Evolutionary conservation across 2,888 invertebrate species (phyloP).

Genomic region (Nephrotoma appendiculata): DNA sequence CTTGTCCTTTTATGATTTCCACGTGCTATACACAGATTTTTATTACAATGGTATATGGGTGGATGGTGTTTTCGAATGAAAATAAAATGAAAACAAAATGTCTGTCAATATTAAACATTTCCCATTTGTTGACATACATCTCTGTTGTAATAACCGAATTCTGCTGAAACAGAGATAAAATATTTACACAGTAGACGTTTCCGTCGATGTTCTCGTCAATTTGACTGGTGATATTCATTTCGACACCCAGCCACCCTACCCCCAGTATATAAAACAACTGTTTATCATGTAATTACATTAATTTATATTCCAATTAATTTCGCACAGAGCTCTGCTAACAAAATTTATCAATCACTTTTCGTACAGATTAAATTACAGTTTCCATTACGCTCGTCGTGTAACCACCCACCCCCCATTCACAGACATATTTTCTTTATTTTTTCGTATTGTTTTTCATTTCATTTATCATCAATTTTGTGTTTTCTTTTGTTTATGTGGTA

Average conservation of each 20-base stretch:
- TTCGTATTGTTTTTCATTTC: not conserved
- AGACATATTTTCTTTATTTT: not conserved
- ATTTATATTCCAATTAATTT: not conserved
- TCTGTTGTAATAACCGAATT: not conserved
- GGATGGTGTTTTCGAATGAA: not conserved
- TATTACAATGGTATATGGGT: no score
- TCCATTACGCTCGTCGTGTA: not conserved
- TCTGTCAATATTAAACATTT: not conserved
- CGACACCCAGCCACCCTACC: not conserved
- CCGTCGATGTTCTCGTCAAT: not conserved
- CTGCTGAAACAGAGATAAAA: not conserved
- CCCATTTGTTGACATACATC: not conserved
- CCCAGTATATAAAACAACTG: not conserved
- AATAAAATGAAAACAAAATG: not conserved
- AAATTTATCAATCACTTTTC: not conserved
- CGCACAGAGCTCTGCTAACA: not conserved
- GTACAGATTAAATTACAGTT: not conserved
- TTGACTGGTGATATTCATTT: not conserved
- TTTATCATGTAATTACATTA: not conserved
- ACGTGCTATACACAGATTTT: no score
- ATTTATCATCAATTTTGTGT: not conserved
- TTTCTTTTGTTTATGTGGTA: no score
- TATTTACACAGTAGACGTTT: not conserved
- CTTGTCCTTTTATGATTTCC: no score
- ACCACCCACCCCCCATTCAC: not conserved